A percentile compares a stretch with the other conserved stretches of the same genome.
Conservation (phyloP, 2,888 invertebrate genomes). For the Hirtodrosophila confusa region DNA sequence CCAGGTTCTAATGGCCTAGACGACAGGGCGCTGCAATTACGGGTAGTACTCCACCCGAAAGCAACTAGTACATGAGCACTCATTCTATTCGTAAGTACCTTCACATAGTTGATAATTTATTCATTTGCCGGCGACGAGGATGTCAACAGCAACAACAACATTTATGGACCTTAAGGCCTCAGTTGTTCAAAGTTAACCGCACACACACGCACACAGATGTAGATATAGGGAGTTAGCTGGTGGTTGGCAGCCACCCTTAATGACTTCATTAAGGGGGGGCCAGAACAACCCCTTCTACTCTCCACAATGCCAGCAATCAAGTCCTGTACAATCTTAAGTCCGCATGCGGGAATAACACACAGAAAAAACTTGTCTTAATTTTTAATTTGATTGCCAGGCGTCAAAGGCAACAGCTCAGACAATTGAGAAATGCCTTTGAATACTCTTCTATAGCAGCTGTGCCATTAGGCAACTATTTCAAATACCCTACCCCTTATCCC, state of each 20-base stretch:
- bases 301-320: slow-evolving; percentile 55
- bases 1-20: slow-evolving; percentile 71
- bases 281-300: slow-evolving; percentile 39
- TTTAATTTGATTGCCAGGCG: slow-evolving; percentile 68
- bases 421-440: slow-evolving; percentile 60
- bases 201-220: slow-evolving; percentile 32
- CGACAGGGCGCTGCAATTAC: slow-evolving; percentile 75
- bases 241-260: slow-evolving; percentile 62
- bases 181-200: slow-evolving; percentile 67
- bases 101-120: slow-evolving; percentile 76
- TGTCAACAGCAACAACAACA: slow-evolving; percentile 32
- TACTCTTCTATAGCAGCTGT: slow-evolving; percentile 57
- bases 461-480: slow-evolving; percentile 37
- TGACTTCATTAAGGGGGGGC: slow-evolving; percentile 68
- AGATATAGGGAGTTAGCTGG: slow-evolving; percentile 19
- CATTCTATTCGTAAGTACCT: slow-evolving; percentile 51
- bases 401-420: slow-evolving; percentile 70
- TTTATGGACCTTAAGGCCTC: slow-evolving; percentile 60
- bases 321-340: slow-evolving; percentile 42
- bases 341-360: slow-evolving; percentile 13
- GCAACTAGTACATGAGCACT: slow-evolving; percentile 37
- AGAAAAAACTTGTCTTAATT: slow-evolving; percentile 38
- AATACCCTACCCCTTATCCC: slow-evolving; percentile 21
- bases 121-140: slow-evolving; percentile 61
- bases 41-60: slow-evolving; percentile 22